These are phyloP conservation scores for Syngnathoides biaculeatus DNA, from an alignment of 2,113 vertebrate genomes.

Conservation along the genomic window DNA sequence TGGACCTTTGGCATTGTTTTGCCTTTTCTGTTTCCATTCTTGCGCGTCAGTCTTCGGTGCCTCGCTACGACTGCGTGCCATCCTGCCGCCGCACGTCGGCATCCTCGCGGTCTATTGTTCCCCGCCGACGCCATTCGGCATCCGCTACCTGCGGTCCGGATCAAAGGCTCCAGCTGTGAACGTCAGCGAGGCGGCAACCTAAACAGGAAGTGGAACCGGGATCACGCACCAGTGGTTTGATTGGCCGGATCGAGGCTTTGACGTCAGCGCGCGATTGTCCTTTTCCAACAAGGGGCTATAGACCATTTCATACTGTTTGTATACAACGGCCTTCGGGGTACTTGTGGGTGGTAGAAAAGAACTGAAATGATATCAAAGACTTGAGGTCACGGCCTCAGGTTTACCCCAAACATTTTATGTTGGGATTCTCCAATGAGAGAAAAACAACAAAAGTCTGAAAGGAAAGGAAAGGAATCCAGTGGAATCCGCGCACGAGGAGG, in stretches of 20 bases:
- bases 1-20: constrained; percentile 1
- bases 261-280: constrained; percentile 12
- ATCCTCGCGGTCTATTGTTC: constrained; percentile 47
- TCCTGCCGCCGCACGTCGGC: constrained; percentile 19
- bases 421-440: too few relatives aligned
- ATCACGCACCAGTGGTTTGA: constrained; percentile 34
- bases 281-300: constrained; percentile 25
- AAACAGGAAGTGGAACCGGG: constrained; percentile 57
- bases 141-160: constrained; percentile 43
- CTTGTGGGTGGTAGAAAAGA: neutral
- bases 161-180: constrained; percentile 49
- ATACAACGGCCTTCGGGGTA: neutral
- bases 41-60: constrained; percentile 10
- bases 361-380: neutral
- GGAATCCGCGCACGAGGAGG: too few relatives aligned
- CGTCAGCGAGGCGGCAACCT: constrained; percentile 30
- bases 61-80: constrained; percentile 31
- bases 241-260: constrained; percentile 31
- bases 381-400: neutral
- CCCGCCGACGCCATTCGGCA: constrained; percentile 26
- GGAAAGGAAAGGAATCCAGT: too few relatives aligned
- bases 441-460: too few relatives aligned
- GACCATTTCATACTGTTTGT: neutral
- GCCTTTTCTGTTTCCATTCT: neutral
- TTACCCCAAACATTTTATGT: too few relatives aligned